Evolutionary conservation across 1,140 invertebrate genomes (phyloP).

Genomic region (Spodoptera frugiperda): DNA sequence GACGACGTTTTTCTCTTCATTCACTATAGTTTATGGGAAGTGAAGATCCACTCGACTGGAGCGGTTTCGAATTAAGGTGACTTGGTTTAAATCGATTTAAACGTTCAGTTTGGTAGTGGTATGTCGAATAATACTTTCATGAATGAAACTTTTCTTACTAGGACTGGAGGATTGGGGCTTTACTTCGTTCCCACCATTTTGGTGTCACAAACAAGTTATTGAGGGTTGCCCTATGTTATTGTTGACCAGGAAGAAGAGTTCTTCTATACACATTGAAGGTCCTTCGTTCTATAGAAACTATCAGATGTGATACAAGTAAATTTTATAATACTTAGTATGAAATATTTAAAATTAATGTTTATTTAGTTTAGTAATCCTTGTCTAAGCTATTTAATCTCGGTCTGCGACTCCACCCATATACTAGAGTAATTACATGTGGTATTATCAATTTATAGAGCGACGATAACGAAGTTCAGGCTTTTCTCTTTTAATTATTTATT

Average conservation of each 20-base stretch:
- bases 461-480: constrained; percentile 30
- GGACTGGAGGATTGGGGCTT: background rate
- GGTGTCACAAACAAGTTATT: too few relatives aligned
- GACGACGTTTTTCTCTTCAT: constrained; percentile 43
- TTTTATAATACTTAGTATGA: too few relatives aligned
- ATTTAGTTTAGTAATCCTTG: background rate
- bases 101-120: background rate
- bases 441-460: constrained; percentile 31
- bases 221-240: too few relatives aligned
- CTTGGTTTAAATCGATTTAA: constrained; percentile 38
- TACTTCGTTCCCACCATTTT: background rate
- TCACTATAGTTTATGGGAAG: constrained; percentile 50
- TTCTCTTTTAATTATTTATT: constrained; percentile 44
- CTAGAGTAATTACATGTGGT: constrained; percentile 30
- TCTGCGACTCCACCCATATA: constrained; percentile 29
- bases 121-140: constrained; percentile 16
- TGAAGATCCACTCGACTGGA: constrained; percentile 45
- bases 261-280: too few relatives aligned
- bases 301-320: too few relatives aligned
- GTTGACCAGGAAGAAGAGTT: too few relatives aligned
- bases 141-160: constrained; percentile 19
- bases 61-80: constrained; percentile 25
- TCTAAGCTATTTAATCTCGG: constrained; percentile 29
- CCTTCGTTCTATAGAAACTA: too few relatives aligned
- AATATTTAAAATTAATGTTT: background rate